These are phyloP conservation scores for Maniola jurtina DNA, from an alignment of 1,140 invertebrate genomes.

Conservation along the genomic window DNA sequence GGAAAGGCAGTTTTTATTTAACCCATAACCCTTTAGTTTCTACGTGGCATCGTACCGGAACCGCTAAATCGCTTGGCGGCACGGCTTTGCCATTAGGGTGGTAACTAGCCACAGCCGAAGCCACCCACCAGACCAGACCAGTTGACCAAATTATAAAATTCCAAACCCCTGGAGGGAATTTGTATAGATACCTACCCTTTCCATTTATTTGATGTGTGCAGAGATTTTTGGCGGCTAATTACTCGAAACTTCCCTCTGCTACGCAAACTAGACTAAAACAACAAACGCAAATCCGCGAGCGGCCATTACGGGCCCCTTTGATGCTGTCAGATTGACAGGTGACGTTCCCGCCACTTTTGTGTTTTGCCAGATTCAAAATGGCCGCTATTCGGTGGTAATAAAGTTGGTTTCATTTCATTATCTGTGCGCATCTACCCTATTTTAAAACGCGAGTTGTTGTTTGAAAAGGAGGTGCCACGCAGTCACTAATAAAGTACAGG, in stretches of 20 bases:
- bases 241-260: slow-evolving; percentile 34
- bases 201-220: neutral
- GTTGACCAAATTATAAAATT: too few species aligned
- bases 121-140: too few species aligned
- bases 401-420: slow-evolving; percentile 32
- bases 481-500: neutral
- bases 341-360: slow-evolving; percentile 42
- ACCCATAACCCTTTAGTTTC: too few species aligned
- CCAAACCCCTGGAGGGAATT: too few species aligned
- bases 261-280: slow-evolving; percentile 47
- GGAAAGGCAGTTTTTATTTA: too few species aligned
- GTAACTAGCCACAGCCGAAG: too few species aligned
- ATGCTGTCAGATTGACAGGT: slow-evolving; percentile 66
- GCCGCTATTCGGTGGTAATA: slow-evolving; percentile 29
- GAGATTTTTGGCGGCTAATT: slow-evolving; percentile 34
- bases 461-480: neutral
- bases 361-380: slow-evolving; percentile 44
- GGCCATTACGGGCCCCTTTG: slow-evolving; percentile 49
- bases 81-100: too few species aligned
- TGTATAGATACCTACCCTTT: neutral
- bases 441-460: neutral
- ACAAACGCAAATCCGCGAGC: slow-evolving; percentile 56
- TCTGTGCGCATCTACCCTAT: slow-evolving; percentile 47
- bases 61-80: too few species aligned
- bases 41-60: too few species aligned